Evolutionary conservation across 2,113 vertebrate species (phyloP).

Genomic region (Rhombomys opimus): DNA sequence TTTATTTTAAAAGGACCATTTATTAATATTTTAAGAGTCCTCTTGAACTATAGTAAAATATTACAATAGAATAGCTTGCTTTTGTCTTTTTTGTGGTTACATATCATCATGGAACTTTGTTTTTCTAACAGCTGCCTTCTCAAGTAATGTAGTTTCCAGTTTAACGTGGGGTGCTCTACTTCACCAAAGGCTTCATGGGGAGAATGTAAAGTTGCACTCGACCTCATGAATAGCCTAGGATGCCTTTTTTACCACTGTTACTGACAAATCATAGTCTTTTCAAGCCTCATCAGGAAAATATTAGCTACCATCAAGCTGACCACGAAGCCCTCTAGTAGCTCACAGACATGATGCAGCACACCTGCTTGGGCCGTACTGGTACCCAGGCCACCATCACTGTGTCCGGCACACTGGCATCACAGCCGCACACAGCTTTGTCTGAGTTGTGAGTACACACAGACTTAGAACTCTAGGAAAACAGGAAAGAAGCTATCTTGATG

Average conservation of each 20-base stretch:
- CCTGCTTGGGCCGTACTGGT: constrained; percentile 82
- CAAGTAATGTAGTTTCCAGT: neutral
- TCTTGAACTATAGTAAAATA: constrained; percentile 50
- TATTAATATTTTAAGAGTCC: constrained; percentile 64
- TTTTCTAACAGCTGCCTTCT: constrained; percentile 52
- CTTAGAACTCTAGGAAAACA: constrained; percentile 77
- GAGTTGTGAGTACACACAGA: constrained; percentile 86
- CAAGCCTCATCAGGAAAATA: constrained; percentile 84
- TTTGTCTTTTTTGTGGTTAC: neutral
- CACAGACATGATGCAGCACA: constrained; percentile 73
- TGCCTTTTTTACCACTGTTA: constrained; percentile 68
- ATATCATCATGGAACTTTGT: neutral
- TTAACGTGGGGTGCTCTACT: neutral
- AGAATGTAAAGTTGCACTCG: neutral
- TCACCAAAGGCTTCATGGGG: neutral
- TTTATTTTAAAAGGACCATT: constrained; percentile 51
- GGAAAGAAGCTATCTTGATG: constrained; percentile 87
- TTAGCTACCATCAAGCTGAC: constrained; percentile 84
- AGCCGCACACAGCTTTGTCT: constrained; percentile 86
- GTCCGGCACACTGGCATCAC: constrained; percentile 85
- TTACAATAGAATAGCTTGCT: neutral
- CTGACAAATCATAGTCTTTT: constrained; percentile 86
- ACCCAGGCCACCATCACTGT: constrained; percentile 82
- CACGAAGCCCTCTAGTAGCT: constrained; percentile 84
- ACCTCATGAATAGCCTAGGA: neutral